Conservation (phyloP, 2,797 vertebrate genomes). For the Taenioides sp. region DNA sequence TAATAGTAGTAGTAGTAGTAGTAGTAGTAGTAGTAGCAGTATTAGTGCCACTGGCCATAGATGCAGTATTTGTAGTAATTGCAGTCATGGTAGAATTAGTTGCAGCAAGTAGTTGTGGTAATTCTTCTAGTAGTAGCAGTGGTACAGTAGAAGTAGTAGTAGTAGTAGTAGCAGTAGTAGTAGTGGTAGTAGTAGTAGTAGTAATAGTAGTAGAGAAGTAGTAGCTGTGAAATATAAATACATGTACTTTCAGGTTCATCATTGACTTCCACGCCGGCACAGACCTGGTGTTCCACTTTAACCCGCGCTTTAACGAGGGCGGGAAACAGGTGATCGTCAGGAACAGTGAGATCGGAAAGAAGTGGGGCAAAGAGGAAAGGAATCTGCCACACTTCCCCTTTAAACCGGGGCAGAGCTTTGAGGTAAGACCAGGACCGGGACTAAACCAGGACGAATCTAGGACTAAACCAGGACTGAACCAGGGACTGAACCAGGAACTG, state of each 20-base stretch:
- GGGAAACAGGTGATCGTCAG: slow-evolving; percentile 45
- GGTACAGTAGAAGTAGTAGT: not conserved
- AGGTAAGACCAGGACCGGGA: slow-evolving; percentile 34
- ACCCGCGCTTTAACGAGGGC: slow-evolving; percentile 54
- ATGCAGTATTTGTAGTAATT: not conserved
- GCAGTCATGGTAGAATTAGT: not conserved
- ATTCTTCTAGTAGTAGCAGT: not conserved
- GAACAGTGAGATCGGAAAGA: slow-evolving; percentile 25
- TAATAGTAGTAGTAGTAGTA: too few relatives aligned
- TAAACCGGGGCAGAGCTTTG: slow-evolving; percentile 22
- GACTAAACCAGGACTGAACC: not conserved
- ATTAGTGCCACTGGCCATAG: too few relatives aligned
- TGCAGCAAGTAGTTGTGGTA: not conserved
- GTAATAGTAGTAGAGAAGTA: too few relatives aligned
- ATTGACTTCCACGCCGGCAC: slow-evolving; percentile 5
- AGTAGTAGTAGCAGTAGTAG: not conserved
- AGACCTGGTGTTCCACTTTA: slow-evolving; percentile 59
- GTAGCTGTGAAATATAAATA: too few relatives aligned
- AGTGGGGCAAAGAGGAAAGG: slow-evolving; percentile 60
- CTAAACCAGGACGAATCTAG: not conserved
- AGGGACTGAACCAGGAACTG: too few relatives aligned
- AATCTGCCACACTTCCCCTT: slow-evolving; percentile 42
- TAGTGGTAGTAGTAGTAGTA: not conserved
- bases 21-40: too few relatives aligned
- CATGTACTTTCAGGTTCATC: slow-evolving; percentile 36